phyloP scores from a whole-genome alignment of 2,888 invertebrate species.

The Clanis bilineata region DNA sequence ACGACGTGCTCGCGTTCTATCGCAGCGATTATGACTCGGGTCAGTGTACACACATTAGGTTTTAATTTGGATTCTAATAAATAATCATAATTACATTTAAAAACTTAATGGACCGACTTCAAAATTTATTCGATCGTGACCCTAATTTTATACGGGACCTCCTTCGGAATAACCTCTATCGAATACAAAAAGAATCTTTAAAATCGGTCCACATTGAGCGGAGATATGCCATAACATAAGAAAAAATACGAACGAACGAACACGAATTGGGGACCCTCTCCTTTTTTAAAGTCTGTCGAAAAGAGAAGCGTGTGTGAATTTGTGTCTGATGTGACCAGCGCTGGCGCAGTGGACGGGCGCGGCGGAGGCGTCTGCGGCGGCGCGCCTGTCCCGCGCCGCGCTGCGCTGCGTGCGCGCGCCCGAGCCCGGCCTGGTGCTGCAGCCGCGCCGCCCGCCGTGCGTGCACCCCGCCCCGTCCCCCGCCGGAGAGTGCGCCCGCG shows the following conservation, averaged over 20 bases:
- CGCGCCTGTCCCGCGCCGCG: constrained; percentile 73
- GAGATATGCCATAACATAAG: too few species aligned
- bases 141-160: too few species aligned
- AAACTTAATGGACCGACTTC: too few species aligned
- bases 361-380: constrained; percentile 25
- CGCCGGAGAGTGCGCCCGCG: constrained; percentile 16
- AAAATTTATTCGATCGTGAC: too few species aligned
- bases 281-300: too few species aligned
- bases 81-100: too few species aligned
- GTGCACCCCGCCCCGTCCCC: constrained; percentile 12
- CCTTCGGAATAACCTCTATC: too few species aligned
- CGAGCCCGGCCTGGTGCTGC: constrained; percentile 86
- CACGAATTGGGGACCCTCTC: too few species aligned
- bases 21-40: constrained; percentile 87
- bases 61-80: too few species aligned
- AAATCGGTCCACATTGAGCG: too few species aligned
- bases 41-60: constrained; percentile 21
- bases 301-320: not conserved
- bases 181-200: too few species aligned
- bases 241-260: too few species aligned
- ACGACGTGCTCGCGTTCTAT: constrained; percentile 90
- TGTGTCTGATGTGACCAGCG: constrained; percentile 27
- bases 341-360: constrained; percentile 31
- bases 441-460: constrained; percentile 35
- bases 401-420: constrained; percentile 90